Evolutionary conservation across 2,888 invertebrate species (phyloP), one percentile per base, ranked within the genome.

Genomic region (Sphinx pinastri): DNA sequence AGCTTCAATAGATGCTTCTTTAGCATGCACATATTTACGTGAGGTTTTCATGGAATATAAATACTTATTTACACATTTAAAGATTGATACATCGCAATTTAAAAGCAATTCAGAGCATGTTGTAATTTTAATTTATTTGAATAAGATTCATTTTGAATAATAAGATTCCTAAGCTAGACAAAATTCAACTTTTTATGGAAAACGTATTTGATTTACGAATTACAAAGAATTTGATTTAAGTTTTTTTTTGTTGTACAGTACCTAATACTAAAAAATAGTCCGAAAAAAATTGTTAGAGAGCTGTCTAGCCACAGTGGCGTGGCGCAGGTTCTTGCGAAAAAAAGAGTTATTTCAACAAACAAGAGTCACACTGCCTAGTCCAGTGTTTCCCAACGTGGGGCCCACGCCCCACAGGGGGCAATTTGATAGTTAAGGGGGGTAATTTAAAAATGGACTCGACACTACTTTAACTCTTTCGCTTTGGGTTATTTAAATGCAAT

Each of bases 141-240:
- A 55, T 55, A 55, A 19, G 54, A 19, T 55, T 55, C 16, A 55
- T 55, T 16, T 55, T 16, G 54, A 55, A 63, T 63, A 60, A 45
- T 60, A 47, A 47, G 19, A 47, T 63, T 49, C 51, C 8, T 1
- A 16, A 47, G 60, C 0, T 4, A 19, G 16, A 47, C 6, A 38
- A 38, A 12, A 47, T 47, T 63, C 14, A 47, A 5, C 38, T 63
- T n/a, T 47, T 5, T 16, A 11, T 19, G 47, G 16, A 19, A 63
- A 19, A 47, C 47, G 16, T 49, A 47, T 16, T 47, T 13, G 11
- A 3, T 16, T 49, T 63, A 16, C 47, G 60, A 63, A 47, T 63
- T 63, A 47, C 10, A 63, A 16, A 47, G 51, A 8, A 19, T 6
- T 16, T 19, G 54, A 0, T 55, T 0, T n/a, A 4, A 14, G 2